Evolutionary conservation across 2,888 invertebrate genomes (phyloP), one percentile per base, ranked within the genome.

Genomic region (Chrysomela aeneicollis): DNA sequence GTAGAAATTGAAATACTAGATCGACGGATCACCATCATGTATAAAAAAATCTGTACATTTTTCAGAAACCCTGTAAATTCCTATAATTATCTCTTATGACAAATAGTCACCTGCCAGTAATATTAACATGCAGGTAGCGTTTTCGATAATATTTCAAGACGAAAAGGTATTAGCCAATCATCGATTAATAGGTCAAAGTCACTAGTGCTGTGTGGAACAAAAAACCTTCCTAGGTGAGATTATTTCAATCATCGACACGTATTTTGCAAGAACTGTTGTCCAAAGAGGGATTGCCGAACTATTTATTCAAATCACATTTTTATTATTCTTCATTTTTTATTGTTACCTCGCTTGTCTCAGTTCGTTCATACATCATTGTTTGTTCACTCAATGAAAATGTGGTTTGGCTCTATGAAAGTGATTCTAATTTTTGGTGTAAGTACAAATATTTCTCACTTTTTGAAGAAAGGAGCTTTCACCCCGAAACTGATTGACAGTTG

Each of bases 251-350:
- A 52, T 21, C 61, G 19, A 53, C 32, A 46, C 19, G 30, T 18
- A 61, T 64, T 64, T 64, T 51, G 60, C 35, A 64, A 64, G 32
- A 52, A 53, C 53, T 21, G 30, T 42, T 52, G 10, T 30, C 60
- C 59, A 59, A 63, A 69, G 69, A 64, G 69, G 69, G 69, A 66
- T 62, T 52, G 69, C 49, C 66, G 51, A 61, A 47, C 58, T 69
- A 69, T 67, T 69, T 64, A 67, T 66, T 63, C 60, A 64, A 64
- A 66, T 62, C 64, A 66, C 64, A 63, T 60, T 54, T 35, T 59
- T 47, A 47, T 51, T 60, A 52, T 58, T 61, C 63, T 55, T 63
- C 59, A 59, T 60, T 57, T 55, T 51, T 63, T 47, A 59, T 63
- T 61, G 64, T 61, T 26, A 26, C 42, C 18, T 58, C 26, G 46